Evolutionary conservation across 2,797 vertebrate genomes (phyloP).

Genomic region (Characodon lateralis): DNA sequence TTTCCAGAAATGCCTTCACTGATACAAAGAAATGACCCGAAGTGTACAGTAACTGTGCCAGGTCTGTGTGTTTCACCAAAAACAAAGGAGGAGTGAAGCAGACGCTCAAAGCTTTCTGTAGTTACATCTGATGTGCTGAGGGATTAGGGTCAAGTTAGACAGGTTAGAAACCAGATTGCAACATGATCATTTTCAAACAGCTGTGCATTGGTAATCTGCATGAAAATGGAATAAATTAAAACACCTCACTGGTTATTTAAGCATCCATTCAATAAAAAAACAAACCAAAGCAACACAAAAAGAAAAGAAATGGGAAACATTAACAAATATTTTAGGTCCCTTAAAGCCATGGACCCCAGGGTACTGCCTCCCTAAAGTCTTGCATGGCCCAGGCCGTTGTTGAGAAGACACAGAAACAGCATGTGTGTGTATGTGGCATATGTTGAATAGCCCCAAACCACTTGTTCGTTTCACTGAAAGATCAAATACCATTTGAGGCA

Average conservation of each 20-base stretch:
- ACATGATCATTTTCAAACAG: background rate
- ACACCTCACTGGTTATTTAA: too few relatives aligned
- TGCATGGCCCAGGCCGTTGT: background rate
- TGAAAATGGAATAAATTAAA: background rate
- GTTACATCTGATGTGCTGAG: background rate
- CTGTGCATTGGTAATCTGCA: background rate
- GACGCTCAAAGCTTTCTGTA: background rate
- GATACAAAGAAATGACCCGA: too few relatives aligned
- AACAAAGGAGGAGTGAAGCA: background rate
- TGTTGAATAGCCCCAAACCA: background rate
- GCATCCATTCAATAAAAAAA: background rate
- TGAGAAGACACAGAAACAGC: background rate
- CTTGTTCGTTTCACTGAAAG: background rate
- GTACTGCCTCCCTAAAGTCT: background rate
- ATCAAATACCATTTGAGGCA: constrained; percentile 10
- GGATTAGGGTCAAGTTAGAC: background rate
- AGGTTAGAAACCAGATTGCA: background rate
- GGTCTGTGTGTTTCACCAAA: background rate
- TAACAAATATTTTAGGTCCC: background rate
- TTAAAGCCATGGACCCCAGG: background rate
- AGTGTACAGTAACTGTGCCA: background rate
- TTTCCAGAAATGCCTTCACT: too few relatives aligned
- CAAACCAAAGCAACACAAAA: background rate
- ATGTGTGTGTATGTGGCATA: background rate
- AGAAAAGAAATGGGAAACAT: background rate